phyloP scores from a whole-genome alignment of 1,140 invertebrate genomes.

The Battus philenor region DNA sequence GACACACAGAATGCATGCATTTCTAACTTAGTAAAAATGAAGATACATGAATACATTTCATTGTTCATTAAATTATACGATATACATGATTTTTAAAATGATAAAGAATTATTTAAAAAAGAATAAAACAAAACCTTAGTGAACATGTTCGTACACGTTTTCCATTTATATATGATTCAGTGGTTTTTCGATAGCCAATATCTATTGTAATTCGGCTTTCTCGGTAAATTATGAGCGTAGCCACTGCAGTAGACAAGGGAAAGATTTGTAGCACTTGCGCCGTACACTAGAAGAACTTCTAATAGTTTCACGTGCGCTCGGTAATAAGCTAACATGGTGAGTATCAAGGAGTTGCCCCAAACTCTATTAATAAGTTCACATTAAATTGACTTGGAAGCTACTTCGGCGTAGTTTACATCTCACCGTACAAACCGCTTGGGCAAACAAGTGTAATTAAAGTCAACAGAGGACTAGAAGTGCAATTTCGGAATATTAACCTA shows the following conservation, averaged over 20 bases:
- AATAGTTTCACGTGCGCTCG: slow-evolving; percentile 18
- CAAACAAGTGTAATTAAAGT: slow-evolving; percentile 11
- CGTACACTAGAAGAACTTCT: slow-evolving; percentile 8
- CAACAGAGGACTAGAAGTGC: slow-evolving; percentile 1
- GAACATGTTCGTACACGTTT: no score
- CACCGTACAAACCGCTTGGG: slow-evolving; percentile 7
- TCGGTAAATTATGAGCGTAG: slow-evolving; percentile 6
- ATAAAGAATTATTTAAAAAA: no score
- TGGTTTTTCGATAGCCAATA: slow-evolving; percentile 1
- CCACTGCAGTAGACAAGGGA: slow-evolving; percentile 6
- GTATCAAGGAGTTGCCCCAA: slow-evolving; percentile 4
- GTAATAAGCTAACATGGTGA: slow-evolving; percentile 13
- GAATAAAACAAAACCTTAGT: no score
- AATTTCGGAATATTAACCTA: background rate
- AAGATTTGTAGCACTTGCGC: slow-evolving; percentile 13
- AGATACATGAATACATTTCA: no score
- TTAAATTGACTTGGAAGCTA: slow-evolving; percentile 16
- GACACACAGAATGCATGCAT: no score
- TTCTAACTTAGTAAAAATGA: no score
- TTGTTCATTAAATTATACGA: no score
- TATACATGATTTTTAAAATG: no score
- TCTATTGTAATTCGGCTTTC: background rate
- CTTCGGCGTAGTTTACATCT: slow-evolving; percentile 14
- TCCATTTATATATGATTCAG: no score
- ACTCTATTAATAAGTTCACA: slow-evolving; percentile 15